phyloP scores from a whole-genome alignment of 2,888 invertebrate genomes.

The Poecilobothrus nobilitatus region DNA sequence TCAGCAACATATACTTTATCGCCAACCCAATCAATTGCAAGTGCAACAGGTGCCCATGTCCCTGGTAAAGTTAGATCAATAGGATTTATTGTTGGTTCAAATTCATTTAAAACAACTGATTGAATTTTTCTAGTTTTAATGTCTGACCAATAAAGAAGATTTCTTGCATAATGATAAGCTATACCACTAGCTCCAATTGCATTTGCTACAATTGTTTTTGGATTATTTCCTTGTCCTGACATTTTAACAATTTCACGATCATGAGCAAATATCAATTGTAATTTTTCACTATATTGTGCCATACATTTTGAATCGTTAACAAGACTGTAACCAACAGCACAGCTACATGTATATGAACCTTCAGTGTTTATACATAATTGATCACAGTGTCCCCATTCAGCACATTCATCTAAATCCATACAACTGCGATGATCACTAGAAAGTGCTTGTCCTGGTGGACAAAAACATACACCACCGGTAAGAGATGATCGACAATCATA shows the following conservation, averaged over 20 bases:
- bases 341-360: conserved; percentile 76
- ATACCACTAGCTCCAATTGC: conserved; percentile 78
- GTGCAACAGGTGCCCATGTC: conserved; percentile 80
- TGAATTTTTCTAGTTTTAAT: conserved; percentile 73
- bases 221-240: conserved; percentile 56
- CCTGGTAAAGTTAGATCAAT: conserved; percentile 67
- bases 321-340: conserved; percentile 67
- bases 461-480: conserved; percentile 82
- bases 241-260: conserved; percentile 64
- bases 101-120: conserved; percentile 43
- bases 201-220: conserved; percentile 58
- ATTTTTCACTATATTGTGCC: conserved; percentile 50
- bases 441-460: conserved; percentile 76
- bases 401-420: conserved; percentile 84
- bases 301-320: conserved; percentile 55
- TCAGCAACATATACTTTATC: conserved; percentile 94
- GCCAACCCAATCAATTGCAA: conserved; percentile 96
- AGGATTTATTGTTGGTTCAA: conserved; percentile 42
- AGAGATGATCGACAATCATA: conserved; percentile 86
- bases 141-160: conserved; percentile 83
- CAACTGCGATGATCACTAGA: conserved; percentile 78
- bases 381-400: conserved; percentile 90
- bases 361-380: conserved; percentile 86
- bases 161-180: conserved; percentile 70
- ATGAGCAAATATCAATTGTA: conserved; percentile 61